Base-by-base conservation (phyloP, 2,888 invertebrate species). In the Ectemnius continuus region DNA sequence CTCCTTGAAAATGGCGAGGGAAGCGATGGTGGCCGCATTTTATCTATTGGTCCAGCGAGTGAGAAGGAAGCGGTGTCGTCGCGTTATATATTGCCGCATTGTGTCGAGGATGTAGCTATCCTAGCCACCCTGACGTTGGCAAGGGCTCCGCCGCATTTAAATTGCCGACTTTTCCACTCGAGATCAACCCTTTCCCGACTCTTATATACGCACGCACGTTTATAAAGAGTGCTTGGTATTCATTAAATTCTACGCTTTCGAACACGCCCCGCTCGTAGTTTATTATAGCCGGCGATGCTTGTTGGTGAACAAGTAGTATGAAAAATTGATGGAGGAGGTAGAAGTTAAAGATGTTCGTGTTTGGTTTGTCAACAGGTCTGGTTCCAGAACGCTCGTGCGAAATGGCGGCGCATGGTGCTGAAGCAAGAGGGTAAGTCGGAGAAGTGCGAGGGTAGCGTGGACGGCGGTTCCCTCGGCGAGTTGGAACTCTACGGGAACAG, bases 381-480 rank as follows among this genome's bases (percentile, higher is more conserved):
- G 97, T 98, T 98, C 92, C 97, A 98, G 92, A 98, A 98, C 91
- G 97, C 97, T 36, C 93, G 98, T 52, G 98, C 98, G 82, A 98
- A 98, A 92, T 97, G 97, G 95, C 94, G 98, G 86, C 94, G 98
- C 82, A 96, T 96, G 94, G 95, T 96, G 91, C 92, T 95, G 85
- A 95, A 96, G 88, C 95, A 96, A 88, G 96, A 96, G 89, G 95
- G 94, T 90, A 95, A 95, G 87, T 93, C 94, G 80, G 95, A 95
- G 87, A 95, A 95, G 87, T 94, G 94, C 88, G 94, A 94, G 18
- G 92, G 92, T 13, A 91, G 92, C 4, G 94, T 94, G 82, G 93
- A 93, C 83, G 92, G 92, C 0, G 93, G 94, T 66, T 84, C 84
- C 58, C 89, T 94, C 86, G 88, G 88, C 77, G 91, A 91, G 73